A percentile compares a stretch with the other conserved stretches of the same genome.
These are phyloP conservation scores for Cottus gobio DNA, from an alignment of 2,113 vertebrate species.

Conservation along the genomic window DNA sequence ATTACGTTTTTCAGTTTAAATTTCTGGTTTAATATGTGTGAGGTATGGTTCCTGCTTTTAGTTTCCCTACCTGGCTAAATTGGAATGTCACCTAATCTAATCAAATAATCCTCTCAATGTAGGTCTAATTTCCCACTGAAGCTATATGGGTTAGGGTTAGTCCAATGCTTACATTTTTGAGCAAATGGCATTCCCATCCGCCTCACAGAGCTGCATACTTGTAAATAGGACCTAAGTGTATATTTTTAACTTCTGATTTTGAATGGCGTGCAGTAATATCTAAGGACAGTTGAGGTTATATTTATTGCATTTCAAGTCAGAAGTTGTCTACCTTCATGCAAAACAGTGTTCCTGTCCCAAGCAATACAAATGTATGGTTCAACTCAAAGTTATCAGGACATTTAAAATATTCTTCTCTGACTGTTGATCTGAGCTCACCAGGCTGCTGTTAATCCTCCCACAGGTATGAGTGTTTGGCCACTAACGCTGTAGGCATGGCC, in stretches of 20 bases:
- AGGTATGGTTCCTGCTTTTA: not conserved
- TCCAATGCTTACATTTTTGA: not conserved
- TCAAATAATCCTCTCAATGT: not conserved
- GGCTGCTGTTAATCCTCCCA: constrained; percentile 15
- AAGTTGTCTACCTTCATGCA: not conserved
- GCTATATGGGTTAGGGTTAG: not conserved
- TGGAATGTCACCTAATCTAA: not conserved
- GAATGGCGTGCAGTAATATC: not conserved
- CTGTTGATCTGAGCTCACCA: not conserved
- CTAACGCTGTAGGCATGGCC: constrained; percentile 78
- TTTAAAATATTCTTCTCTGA: not conserved
- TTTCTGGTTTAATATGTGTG: not conserved
- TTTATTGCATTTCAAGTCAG: not conserved
- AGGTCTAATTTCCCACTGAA: not conserved
- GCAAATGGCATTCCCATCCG: not conserved
- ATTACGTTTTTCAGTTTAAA: not conserved
- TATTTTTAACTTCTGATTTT: not conserved
- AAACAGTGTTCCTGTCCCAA: not conserved
- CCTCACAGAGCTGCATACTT: not conserved
- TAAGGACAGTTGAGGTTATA: not conserved
- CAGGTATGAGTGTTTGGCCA: constrained; percentile 81
- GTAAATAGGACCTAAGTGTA: not conserved
- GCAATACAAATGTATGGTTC: not conserved
- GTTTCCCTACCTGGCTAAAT: not conserved
- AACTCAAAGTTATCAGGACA: not conserved